Evolutionary conservation across 2,888 invertebrate species (phyloP).

Genomic region (Lasioglossum vierecki): DNA sequence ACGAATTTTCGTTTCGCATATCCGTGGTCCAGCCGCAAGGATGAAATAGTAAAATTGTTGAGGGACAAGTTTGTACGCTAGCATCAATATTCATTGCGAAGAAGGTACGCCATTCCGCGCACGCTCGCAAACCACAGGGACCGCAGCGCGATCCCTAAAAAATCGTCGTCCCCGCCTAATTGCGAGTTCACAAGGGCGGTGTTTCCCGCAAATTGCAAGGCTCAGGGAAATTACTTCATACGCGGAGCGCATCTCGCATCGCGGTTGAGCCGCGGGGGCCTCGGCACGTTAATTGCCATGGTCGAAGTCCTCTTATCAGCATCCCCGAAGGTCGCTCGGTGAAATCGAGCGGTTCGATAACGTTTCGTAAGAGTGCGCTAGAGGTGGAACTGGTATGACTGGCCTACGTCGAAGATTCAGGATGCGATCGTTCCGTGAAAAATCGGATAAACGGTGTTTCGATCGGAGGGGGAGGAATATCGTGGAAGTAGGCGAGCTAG

Average conservation of each 20-base stretch:
- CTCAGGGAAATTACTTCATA: neutral
- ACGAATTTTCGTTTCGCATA: too few species aligned
- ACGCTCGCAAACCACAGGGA: neutral
- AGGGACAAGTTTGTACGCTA: neutral
- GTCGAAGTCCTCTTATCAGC: conserved; percentile 46
- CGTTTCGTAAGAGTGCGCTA: neutral
- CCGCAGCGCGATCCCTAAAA: neutral
- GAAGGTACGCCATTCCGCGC: neutral
- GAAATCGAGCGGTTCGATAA: conserved; percentile 13
- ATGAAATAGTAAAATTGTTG: neutral
- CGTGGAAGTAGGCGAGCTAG: neutral
- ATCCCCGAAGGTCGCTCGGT: conserved; percentile 10
- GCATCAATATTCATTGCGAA: neutral
- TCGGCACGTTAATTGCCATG: conserved; percentile 47
- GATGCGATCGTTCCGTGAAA: conserved; percentile 19
- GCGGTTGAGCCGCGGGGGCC: neutral
- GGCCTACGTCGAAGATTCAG: conserved; percentile 44
- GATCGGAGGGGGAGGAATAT: neutral
- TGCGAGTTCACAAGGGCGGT: neutral
- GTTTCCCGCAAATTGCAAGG: neutral
- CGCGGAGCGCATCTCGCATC: neutral
- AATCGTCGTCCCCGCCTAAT: neutral
- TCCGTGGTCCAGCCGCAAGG: too few species aligned
- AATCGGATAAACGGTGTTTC: conserved; percentile 54
- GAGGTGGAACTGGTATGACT: conserved; percentile 47